Percentiles rank a stretch among this genome's conserved stretches.
Evolutionary conservation across 1,140 invertebrate species (phyloP).

Genomic region (Drosophila pachea): DNA sequence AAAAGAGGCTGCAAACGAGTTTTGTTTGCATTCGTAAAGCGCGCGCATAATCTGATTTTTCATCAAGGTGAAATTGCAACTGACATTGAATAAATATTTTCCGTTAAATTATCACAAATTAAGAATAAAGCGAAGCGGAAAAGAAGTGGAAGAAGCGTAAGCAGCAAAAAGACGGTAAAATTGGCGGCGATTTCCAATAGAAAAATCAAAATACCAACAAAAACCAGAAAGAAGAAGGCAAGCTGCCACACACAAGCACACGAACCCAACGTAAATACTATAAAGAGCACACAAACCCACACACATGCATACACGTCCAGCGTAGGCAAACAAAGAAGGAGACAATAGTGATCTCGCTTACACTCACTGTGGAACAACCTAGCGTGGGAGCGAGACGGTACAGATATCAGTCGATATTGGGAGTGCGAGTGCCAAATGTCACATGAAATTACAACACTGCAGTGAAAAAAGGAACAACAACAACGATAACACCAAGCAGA

Average conservation of each 20-base stretch:
- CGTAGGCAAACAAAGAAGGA: constrained; percentile 41
- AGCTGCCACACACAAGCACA: constrained; percentile 18
- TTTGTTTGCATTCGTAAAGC: constrained; percentile 44
- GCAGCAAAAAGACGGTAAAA: constrained; percentile 19
- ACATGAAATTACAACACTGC: constrained; percentile 74
- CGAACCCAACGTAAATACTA: constrained; percentile 38
- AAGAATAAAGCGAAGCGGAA: constrained; percentile 1
- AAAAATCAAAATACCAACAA: constrained; percentile 50
- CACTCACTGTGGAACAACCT: constrained; percentile 8
- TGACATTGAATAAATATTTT: constrained; percentile 38
- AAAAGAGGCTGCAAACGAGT: constrained; percentile 53
- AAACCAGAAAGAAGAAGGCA: constrained; percentile 34
- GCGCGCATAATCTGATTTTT: constrained; percentile 46
- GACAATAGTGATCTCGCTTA: constrained; percentile 22
- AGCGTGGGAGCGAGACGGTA: constrained; percentile 23
- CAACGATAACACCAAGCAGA: constrained; percentile 42
- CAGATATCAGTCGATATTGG: constrained; percentile 33
- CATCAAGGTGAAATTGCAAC: constrained; percentile 46
- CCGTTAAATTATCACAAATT: constrained; percentile 12
- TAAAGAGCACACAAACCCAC: constrained; percentile 18
- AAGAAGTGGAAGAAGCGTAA: constrained; percentile 16
- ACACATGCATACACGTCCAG: constrained; percentile 14
- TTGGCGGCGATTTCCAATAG: constrained; percentile 69
- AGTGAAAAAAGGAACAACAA: constrained; percentile 47
- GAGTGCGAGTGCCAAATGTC: constrained; percentile 67